phyloP scores from a whole-genome alignment of 2,797 vertebrate genomes.

The Thamnophis elegans region DNA sequence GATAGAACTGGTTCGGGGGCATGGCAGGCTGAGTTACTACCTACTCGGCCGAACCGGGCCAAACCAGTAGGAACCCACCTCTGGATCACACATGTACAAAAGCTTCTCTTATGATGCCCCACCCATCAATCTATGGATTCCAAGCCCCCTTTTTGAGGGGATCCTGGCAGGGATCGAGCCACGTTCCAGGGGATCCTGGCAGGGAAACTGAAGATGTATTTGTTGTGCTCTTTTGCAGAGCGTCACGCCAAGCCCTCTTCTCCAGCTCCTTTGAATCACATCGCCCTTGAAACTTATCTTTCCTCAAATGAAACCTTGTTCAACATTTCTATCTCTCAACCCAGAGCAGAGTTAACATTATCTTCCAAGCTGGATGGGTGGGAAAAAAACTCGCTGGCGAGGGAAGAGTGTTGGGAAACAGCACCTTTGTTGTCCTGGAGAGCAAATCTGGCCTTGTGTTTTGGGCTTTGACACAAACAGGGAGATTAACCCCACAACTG shows the following conservation, averaged over 20 bases:
- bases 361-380: neutral
- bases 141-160: neutral
- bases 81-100: neutral
- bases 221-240: neutral
- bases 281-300: slow-evolving; percentile 14
- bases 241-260: neutral
- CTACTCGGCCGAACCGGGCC: too few relatives aligned
- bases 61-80: too few relatives aligned
- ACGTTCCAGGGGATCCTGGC: neutral
- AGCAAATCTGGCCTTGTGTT: neutral
- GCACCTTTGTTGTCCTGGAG: neutral
- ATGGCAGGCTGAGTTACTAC: too few relatives aligned
- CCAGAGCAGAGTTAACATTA: neutral
- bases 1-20: too few relatives aligned
- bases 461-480: neutral
- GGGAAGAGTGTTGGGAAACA: neutral
- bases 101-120: neutral
- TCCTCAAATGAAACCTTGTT: neutral
- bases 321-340: neutral
- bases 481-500: neutral
- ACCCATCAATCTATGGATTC: neutral
- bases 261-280: neutral
- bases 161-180: neutral
- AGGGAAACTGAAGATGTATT: neutral
- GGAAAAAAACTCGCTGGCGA: neutral